Base-by-base conservation (phyloP, 2,113 vertebrate genomes). In the Vulpes vulpes region DNA sequence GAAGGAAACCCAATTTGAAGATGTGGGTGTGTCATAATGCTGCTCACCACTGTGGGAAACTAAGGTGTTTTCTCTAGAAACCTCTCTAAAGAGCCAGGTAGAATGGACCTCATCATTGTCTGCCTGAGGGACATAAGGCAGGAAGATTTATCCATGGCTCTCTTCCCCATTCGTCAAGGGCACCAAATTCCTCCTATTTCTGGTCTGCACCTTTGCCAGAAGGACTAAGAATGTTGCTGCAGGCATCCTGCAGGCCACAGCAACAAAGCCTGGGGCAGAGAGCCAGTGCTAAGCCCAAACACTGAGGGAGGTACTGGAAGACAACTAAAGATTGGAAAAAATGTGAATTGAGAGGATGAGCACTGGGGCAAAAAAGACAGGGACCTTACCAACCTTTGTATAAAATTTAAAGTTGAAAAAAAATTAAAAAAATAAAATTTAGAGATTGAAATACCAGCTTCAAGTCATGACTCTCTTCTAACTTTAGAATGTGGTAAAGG, bases 1-100 rank as follows among this genome's bases (percentile, higher is more conserved):
- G 49, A 86, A 71, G 57, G 64, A 93, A 84, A 92, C 35, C 32
- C 71, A 95, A 76, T 83, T 38, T 30, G 3, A 95, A 25, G 23
- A 8, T 19, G 27, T 8, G 17, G 16, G 1, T 25, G 17, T 15
- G 27, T 55, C 80, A 53, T 57, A 69, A 67, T 82, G 51, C 11
- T 88, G 14, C 74, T n/a, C 11, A 43, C 38, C 76, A 30, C 35
- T 10, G 27, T 43, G 59, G 89, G 74, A 87, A 96, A 73, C 20
- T 7, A 43, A 78, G 27, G 15, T 53, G 3, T 43, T 78, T 60
- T 27, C 59, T 81, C 51, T 62, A 91, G 91, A 81, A 76, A n/a
- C 15, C 82, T 35, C 82, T 71, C 22, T 53, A 14, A n/a, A 62
- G 14, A 87, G 53, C 11, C n/a, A 60, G 1, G 51, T 27, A 43